These are phyloP conservation scores for Marisa cornuarietis DNA, from an alignment of 1,140 invertebrate species.

Conservation along the genomic window DNA sequence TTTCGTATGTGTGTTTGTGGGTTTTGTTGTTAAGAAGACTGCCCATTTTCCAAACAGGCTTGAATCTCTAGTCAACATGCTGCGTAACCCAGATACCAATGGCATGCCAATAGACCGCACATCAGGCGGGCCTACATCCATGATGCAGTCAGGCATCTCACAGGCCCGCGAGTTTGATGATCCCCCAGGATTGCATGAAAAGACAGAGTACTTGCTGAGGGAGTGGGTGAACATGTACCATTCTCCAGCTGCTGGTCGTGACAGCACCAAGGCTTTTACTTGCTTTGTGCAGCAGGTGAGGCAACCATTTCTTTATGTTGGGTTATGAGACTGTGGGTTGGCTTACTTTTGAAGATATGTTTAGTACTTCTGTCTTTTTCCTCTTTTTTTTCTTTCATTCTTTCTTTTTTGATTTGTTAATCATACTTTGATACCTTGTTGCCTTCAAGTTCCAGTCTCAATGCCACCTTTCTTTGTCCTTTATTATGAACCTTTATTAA, in stretches of 20 bases:
- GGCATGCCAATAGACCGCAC: conserved; percentile 24
- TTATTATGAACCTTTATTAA: too few relatives aligned
- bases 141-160: conserved; percentile 90
- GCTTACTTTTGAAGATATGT: conserved; percentile 1
- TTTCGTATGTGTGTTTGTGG: too few relatives aligned
- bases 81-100: conserved; percentile 15
- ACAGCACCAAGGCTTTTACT: conserved; percentile 93
- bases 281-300: conserved; percentile 84
- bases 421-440: not conserved
- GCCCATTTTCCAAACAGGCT: conserved; percentile 36
- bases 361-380: not conserved
- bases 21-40: too few relatives aligned
- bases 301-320: not conserved
- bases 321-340: not conserved
- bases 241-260: conserved; percentile 79
- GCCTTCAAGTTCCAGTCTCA: not conserved
- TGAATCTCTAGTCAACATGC: conserved; percentile 30
- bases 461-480: not conserved
- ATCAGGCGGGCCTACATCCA: conserved; percentile 72
- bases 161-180: conserved; percentile 91
- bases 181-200: conserved; percentile 92
- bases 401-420: too few relatives aligned
- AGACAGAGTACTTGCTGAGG: conserved; percentile 90
- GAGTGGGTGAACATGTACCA: conserved; percentile 96
- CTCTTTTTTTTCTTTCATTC: not conserved